Percentiles rank a stretch among this genome's conserved stretches.
These are phyloP conservation scores for Isichthys henryi DNA, from an alignment of 2,113 vertebrate genomes.

Conservation along the genomic window DNA sequence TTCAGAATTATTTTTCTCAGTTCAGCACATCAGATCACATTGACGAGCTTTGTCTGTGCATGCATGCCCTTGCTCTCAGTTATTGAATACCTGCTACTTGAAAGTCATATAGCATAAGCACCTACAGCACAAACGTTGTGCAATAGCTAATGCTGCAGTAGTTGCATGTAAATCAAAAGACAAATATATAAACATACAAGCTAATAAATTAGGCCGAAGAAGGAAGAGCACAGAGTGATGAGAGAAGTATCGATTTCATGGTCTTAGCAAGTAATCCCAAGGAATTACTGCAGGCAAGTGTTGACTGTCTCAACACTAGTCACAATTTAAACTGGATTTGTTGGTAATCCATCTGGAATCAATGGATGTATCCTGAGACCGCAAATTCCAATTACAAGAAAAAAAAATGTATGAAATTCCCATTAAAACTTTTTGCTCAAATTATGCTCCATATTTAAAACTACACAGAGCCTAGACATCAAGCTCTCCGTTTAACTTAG, in stretches of 20 bases:
- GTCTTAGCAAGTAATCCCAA: conserved; percentile 7
- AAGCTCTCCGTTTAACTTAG: background rate
- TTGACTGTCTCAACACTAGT: background rate
- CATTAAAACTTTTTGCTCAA: background rate
- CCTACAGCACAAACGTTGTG: background rate
- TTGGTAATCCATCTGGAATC: background rate
- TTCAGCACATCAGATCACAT: background rate
- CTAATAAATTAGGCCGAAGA: background rate
- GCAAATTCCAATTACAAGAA: background rate
- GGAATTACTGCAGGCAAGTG: background rate
- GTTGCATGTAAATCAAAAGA: background rate
- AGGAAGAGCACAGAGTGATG: background rate
- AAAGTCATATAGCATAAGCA: background rate
- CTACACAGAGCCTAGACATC: background rate
- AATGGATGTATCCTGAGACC: background rate
- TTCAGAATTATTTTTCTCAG: background rate
- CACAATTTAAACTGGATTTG: conserved; percentile 5
- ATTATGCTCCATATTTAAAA: background rate
- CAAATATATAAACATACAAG: background rate
- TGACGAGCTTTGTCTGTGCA: background rate
- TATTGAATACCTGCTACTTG: background rate
- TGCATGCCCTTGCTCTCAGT: background rate
- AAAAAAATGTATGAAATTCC: background rate
- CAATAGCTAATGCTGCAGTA: background rate
- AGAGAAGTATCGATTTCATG: conserved; percentile 12